A percentile compares a stretch with the other conserved stretches of the same genome.
phyloP scores from a whole-genome alignment of 2,888 invertebrate species.

The Galerucella nymphaeae region DNA sequence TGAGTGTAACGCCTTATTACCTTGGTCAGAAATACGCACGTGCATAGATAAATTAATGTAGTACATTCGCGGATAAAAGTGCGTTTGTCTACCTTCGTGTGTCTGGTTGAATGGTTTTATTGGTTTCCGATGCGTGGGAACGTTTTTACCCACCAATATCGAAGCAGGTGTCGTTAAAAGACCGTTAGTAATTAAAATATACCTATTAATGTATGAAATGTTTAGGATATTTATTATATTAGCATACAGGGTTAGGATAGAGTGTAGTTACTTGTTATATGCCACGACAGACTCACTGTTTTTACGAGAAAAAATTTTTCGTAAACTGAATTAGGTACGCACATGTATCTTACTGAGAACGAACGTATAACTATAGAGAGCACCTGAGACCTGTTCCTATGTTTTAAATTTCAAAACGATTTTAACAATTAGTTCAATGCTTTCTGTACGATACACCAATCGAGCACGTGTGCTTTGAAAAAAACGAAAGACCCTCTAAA shows the following conservation, averaged over 20 bases:
- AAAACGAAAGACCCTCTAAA: conserved; percentile 36
- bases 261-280: no score
- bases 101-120: conserved; percentile 32
- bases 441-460: conserved; percentile 34
- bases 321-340: conserved; percentile 2
- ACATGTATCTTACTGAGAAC: neutral
- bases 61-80: neutral
- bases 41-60: neutral
- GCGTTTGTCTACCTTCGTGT: conserved; percentile 16
- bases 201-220: conserved; percentile 1
- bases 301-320: no score
- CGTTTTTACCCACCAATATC: conserved; percentile 30
- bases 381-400: conserved; percentile 38
- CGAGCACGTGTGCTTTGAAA: conserved; percentile 42
- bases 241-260: neutral
- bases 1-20: conserved; percentile 13
- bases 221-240: neutral
- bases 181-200: conserved; percentile 33
- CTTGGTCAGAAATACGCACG: conserved; percentile 15
- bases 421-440: conserved; percentile 42
- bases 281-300: no score
- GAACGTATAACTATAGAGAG: neutral
- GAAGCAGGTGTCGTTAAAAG: conserved; percentile 36
- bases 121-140: conserved; percentile 41
- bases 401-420: conserved; percentile 28